Evolutionary conservation across 2,113 vertebrate species (phyloP), one percentile per base, ranked within the genome.

Genomic region (Penelope pileata): DNA sequence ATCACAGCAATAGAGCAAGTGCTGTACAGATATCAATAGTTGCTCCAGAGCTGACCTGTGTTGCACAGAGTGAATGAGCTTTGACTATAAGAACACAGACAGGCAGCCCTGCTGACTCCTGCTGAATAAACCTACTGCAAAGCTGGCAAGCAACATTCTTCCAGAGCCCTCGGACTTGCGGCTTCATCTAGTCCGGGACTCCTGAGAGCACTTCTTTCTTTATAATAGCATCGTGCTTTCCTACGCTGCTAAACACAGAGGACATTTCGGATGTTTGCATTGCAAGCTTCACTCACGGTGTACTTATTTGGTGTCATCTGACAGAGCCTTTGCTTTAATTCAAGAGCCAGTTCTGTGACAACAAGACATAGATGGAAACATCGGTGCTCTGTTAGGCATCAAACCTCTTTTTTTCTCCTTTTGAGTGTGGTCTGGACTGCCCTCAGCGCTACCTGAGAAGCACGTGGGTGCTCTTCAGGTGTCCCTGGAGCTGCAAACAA

Each of bases 81-180:
- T 94, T 95, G 82, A 94, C 88, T 94, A 47, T 27, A 91, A 91
- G 96, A 94, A 86, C 87, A 83, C 73, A 94, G 90, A 91, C 79
- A 93, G 73, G 83, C 83, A 94, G 88, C 81, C 94, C 93, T 91
- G 95, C 90, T 92, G 96, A 95, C 89, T 94, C 92, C 80, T 92
- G 85, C 70, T 88, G 88, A 95, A 96, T 87, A 91, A 93, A 92
- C 69, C 82, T 84, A 92, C 94, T 95, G 88, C 94, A 96, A 94
- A 92, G 56, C 67, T 92, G 54, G 95, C 78, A 93, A 96, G 88
- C 80, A 91, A 66, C 78, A 91, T 94, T 81, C 77, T 95, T 90
- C 94, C 83, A 92, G 50, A 81, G 77, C 75, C 94, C 91, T 94
- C 79, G 79, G 92, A 86, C 88, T 62, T 91, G 74, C 74, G 68